Evolutionary conservation across 2,797 vertebrate genomes (phyloP).

Genomic region (Oryzias sinensis): DNA sequence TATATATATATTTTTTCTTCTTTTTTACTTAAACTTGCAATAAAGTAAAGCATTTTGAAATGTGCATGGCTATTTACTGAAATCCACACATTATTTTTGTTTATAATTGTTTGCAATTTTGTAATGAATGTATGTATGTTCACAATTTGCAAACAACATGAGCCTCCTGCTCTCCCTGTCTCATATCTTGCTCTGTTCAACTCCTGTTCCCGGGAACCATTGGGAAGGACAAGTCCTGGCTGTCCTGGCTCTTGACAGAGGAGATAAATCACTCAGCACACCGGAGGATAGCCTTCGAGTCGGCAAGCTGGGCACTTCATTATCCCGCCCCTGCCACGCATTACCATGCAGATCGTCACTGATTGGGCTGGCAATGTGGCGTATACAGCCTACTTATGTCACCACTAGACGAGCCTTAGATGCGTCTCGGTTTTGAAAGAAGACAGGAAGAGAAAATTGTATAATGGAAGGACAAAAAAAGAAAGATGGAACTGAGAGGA

Average conservation of each 20-base stretch:
- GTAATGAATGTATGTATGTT: slow-evolving; percentile 56
- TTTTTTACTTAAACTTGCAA: slow-evolving; percentile 9
- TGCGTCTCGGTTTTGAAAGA: slow-evolving; percentile 81
- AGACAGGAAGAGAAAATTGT: slow-evolving; percentile 27
- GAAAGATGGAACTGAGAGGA: slow-evolving; percentile 40
- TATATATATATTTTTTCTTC: neutral
- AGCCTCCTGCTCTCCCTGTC: slow-evolving; percentile 57
- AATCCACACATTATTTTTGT: slow-evolving; percentile 6
- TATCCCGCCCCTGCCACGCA: slow-evolving; percentile 95
- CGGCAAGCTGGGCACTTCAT: slow-evolving; percentile 99
- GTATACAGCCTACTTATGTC: slow-evolving; percentile 93
- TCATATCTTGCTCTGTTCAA: slow-evolving; percentile 79
- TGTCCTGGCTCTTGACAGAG: slow-evolving; percentile 98
- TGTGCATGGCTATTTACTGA: neutral
- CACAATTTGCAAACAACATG: slow-evolving; percentile 62
- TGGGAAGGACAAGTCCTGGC: slow-evolving; percentile 94
- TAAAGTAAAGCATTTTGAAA: slow-evolving; percentile 7
- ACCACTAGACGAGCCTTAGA: slow-evolving; percentile 82
- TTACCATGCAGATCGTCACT: slow-evolving; percentile 96
- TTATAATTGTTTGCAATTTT: slow-evolving; percentile 25
- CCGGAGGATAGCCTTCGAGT: slow-evolving; percentile 97
- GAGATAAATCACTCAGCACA: slow-evolving; percentile 98
- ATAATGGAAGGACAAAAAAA: slow-evolving; percentile 13
- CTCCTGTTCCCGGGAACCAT: slow-evolving; percentile 85
- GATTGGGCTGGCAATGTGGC: slow-evolving; percentile 85